Evolutionary conservation across 2,888 invertebrate species (phyloP).

Genomic region (Thymelicus acteon): DNA sequence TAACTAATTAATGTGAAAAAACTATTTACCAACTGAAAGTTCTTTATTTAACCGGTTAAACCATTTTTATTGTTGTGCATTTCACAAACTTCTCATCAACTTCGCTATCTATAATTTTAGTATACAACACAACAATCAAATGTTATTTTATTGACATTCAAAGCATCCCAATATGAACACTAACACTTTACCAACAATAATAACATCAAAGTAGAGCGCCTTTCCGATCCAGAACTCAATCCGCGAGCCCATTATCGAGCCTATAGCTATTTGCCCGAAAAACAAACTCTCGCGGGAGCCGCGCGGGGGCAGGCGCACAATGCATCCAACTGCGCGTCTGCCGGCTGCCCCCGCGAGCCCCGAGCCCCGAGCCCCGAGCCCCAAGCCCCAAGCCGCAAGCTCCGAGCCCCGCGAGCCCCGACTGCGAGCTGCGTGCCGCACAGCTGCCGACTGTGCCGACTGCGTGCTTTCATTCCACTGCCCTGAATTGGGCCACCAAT

Average conservation of each 20-base stretch:
- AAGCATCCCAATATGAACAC: too few species aligned
- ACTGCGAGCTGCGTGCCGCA: constrained; percentile 65
- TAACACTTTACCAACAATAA: not conserved
- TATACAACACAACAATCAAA: too few species aligned
- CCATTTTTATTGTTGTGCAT: too few species aligned
- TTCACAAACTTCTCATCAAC: too few species aligned
- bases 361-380: constrained; percentile 56
- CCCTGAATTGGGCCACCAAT: constrained; percentile 43
- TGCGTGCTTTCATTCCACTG: constrained; percentile 65
- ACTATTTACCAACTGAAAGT: too few species aligned
- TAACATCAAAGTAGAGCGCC: constrained; percentile 57
- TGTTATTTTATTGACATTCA: too few species aligned
- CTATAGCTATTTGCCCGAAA: constrained; percentile 85
- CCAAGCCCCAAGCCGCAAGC: not conserved
- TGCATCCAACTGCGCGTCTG: constrained; percentile 82
- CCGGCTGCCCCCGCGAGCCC: constrained; percentile 64
- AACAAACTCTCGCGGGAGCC: constrained; percentile 83
- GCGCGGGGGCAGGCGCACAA: constrained; percentile 61
- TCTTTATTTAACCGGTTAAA: too few species aligned
- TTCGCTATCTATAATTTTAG: too few species aligned
- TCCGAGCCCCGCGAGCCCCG: constrained; percentile 46
- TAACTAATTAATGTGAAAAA: too few species aligned
- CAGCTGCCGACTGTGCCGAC: constrained; percentile 68
- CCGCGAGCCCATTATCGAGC: constrained; percentile 85
- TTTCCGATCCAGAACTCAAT: constrained; percentile 49